Percentiles rank a stretch among this genome's conserved stretches.
phyloP scores from a whole-genome alignment of 1,140 invertebrate genomes.

The Camponotus pennsylvanicus region DNA sequence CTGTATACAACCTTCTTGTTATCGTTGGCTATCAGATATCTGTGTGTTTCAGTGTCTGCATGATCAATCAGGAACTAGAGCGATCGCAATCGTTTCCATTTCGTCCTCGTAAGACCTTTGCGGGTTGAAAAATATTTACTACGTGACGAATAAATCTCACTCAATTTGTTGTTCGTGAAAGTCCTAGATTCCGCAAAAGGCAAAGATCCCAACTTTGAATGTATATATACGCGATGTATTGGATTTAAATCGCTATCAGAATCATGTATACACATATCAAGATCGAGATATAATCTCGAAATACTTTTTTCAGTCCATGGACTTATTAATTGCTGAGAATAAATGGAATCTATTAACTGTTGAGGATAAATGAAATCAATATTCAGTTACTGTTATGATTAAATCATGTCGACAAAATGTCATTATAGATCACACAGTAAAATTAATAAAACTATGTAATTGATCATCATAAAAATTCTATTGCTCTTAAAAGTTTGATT shows the following conservation, averaged over 20 bases:
- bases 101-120: slow-evolving; percentile 36
- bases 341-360: neutral
- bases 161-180: slow-evolving; percentile 31
- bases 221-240: slow-evolving; percentile 7
- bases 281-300: neutral
- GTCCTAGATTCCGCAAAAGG: slow-evolving; percentile 25
- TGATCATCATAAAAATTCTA: neutral
- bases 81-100: slow-evolving; percentile 52
- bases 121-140: slow-evolving; percentile 50
- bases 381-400: neutral
- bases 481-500: neutral
- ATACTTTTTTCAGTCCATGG: neutral
- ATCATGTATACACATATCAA: too few species aligned
- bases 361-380: too few species aligned
- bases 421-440: neutral
- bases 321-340: neutral
- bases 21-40: neutral
- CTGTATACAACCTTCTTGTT: neutral
- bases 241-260: slow-evolving; percentile 15
- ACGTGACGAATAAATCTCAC: slow-evolving; percentile 29
- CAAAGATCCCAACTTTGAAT: slow-evolving; percentile 10
- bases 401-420: neutral
- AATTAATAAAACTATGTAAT: neutral
- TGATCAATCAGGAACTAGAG: slow-evolving; percentile 44
- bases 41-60: slow-evolving; percentile 23